Percentiles rank a stretch among this genome's conserved stretches.
These are phyloP conservation scores for Bilobella aurantiaca DNA, from an alignment of 1,140 invertebrate species.

Conservation along the genomic window DNA sequence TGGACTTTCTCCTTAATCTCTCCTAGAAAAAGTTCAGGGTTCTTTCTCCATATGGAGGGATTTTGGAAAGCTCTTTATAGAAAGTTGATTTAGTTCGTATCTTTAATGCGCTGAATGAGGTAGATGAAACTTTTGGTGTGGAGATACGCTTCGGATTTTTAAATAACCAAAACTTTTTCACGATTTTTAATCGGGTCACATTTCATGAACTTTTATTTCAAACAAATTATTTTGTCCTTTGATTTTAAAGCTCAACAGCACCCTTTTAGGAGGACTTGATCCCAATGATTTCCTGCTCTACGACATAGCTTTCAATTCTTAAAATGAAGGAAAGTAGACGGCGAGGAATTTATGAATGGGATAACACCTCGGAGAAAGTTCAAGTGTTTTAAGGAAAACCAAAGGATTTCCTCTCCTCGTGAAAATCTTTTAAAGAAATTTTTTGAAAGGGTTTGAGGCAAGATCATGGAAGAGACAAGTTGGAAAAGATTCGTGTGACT, in stretches of 20 bases:
- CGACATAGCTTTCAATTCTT: not conserved
- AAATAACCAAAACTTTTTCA: no score
- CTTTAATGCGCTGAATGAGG: not conserved
- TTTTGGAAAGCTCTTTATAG: not conserved
- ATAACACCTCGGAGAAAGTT: not conserved
- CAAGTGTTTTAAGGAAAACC: conserved; percentile 6
- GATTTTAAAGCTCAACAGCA: no score
- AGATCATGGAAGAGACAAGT: not conserved
- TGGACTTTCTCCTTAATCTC: not conserved
- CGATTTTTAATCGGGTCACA: no score
- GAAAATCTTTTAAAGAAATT: not conserved
- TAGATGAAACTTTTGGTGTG: not conserved
- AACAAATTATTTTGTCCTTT: no score
- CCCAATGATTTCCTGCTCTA: not conserved
- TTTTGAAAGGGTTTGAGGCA: not conserved
- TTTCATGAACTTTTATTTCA: no score
- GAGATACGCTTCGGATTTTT: no score
- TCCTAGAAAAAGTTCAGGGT: not conserved
- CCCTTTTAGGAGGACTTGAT: no score
- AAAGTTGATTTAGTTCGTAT: not conserved
- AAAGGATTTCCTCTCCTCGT: not conserved
- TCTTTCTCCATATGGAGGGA: not conserved
- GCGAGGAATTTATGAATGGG: not conserved
- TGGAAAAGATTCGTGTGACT: not conserved
- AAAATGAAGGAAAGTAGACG: not conserved